Percentiles rank a stretch among this genome's conserved stretches.
Evolutionary conservation across 2,888 invertebrate species (phyloP).

Genomic region (Microdon myrmicae): DNA sequence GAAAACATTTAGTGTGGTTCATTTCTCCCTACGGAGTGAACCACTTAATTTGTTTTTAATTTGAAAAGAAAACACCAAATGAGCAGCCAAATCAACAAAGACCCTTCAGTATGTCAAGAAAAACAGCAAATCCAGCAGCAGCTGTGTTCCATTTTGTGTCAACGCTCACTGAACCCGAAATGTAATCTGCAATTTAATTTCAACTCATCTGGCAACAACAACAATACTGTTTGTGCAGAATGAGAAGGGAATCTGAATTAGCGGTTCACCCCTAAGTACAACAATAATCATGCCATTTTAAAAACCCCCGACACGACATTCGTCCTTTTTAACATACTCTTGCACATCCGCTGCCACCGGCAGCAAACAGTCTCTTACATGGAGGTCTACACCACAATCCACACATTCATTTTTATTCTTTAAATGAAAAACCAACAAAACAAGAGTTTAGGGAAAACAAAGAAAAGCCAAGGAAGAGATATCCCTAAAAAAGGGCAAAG

Average conservation of each 20-base stretch:
- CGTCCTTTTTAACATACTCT: constrained; percentile 25
- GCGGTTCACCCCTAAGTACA: constrained; percentile 47
- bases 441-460: constrained; percentile 30
- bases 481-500: too few species aligned
- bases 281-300: constrained; percentile 48
- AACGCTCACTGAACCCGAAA: constrained; percentile 14
- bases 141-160: constrained; percentile 11
- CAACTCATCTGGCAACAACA: too few species aligned
- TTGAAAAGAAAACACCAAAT: constrained; percentile 28
- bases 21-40: too few species aligned
- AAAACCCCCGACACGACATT: constrained; percentile 31
- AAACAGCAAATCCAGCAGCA: constrained; percentile 21
- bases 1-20: too few species aligned
- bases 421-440: constrained; percentile 45
- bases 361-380: neutral
- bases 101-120: constrained; percentile 13
- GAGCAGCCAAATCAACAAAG: constrained; percentile 32
- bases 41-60: constrained; percentile 28
- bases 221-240: constrained; percentile 38
- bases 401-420: constrained; percentile 31
- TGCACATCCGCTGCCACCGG: constrained; percentile 2
- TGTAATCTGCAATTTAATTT: constrained; percentile 36
- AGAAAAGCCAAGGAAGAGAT: constrained; percentile 3
- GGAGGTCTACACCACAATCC: constrained; percentile 14
- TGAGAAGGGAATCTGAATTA: constrained; percentile 43